These are phyloP conservation scores for Metacarcinus magister DNA, from an alignment of 2,888 invertebrate genomes.

Conservation along the genomic window DNA sequence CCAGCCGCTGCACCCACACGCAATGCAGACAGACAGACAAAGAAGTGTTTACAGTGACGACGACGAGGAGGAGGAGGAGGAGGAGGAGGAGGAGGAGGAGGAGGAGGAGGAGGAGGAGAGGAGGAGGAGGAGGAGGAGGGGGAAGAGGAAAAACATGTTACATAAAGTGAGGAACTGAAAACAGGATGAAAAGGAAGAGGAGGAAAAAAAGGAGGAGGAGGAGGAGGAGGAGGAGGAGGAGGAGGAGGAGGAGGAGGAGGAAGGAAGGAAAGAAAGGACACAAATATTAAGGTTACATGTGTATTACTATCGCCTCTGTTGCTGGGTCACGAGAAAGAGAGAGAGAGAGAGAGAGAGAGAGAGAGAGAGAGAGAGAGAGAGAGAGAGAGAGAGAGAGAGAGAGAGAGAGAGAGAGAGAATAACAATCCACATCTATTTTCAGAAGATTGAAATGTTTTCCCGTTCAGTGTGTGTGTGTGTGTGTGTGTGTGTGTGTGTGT, in stretches of 20 bases:
- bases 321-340: neutral
- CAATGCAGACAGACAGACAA: neutral
- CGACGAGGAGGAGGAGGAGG: neutral
- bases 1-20: neutral
- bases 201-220: neutral
- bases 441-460: neutral
- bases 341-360: conserved; percentile 12
- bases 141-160: too few species aligned
- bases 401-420: neutral
- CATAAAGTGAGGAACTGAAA: too few species aligned
- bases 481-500: conserved; percentile 21
- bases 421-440: neutral
- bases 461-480: neutral
- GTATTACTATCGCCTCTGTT: neutral
- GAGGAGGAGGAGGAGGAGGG: neutral
- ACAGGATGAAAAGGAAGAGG: too few species aligned
- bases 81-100: neutral
- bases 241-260: neutral
- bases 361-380: conserved; percentile 19
- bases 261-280: neutral
- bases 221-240: conserved; percentile 26
- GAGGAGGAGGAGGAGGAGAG: neutral
- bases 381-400: conserved; percentile 44
- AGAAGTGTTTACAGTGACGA: neutral
- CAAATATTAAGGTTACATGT: neutral